Base-by-base conservation (phyloP, 2,113 vertebrate species). In the Phyllostomus hastatus region DNA sequence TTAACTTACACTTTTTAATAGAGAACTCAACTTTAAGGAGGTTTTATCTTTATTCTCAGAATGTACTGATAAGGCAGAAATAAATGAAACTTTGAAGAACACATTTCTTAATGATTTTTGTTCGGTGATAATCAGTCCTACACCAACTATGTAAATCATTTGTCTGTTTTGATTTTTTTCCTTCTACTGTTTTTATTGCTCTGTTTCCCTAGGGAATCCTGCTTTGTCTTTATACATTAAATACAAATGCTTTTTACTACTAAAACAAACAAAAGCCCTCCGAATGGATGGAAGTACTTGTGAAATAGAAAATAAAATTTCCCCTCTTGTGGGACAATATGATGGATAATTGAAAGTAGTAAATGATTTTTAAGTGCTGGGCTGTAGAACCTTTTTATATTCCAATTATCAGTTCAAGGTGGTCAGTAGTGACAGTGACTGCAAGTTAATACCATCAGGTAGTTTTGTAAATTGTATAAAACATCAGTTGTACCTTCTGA, bases 161-260 rank as follows among this genome's bases (percentile, higher is more conserved):
- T 97, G 90, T 89, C 73, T 88, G n/a, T 88, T 94, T 87, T 92
- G 31, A 87, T 66, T 96, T 96, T 96, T 87, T 70, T 43, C 66
- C 79, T 86, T 85, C 43, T 94, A 41, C 35, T 90, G 79, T 95
- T 97, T 92, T 91, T 97, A 81, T 94, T 95, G 75, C 50, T 90
- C 15, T 95, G 17, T 91, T 96, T 95, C 94, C 57, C 69, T 86
- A 43, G 92, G 43, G 86, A 95, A 94, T 91, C 35, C 50, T 96
- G 76, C 88, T 97, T 96, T 97, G 59, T 94, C 85, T 90, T 97
- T 94, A 95, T 94, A 88, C 10, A 79, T 96, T 96, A 94, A 84
- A 91, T 95, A 24, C n/a, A 92, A 48, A 86, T 92, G 41, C 70
- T 95, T 96, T 90, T 28, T 66, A 79, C 20, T 72, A 50, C 75